Evolutionary conservation across 2,797 vertebrate genomes (phyloP).

Genomic region (Danio tinwini): DNA sequence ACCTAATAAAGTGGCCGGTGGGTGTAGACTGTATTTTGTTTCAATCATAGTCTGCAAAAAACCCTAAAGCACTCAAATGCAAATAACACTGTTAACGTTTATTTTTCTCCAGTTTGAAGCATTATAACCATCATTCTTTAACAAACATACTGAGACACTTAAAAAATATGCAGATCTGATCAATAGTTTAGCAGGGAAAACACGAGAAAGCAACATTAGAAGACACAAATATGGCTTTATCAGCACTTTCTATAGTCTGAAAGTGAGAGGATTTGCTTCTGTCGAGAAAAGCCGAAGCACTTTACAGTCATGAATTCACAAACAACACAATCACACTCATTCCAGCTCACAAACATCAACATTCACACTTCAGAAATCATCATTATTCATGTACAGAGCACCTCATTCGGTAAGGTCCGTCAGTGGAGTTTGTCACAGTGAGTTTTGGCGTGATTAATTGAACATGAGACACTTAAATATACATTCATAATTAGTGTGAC

Average conservation of each 20-base stretch:
- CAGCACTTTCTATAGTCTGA: background rate
- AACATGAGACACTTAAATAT: background rate
- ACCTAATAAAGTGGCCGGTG: no score
- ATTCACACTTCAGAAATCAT: background rate
- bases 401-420: background rate
- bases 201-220: background rate
- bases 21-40: no score
- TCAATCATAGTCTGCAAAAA: no score
- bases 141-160: slow-evolving; percentile 28
- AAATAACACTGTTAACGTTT: background rate
- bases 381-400: slow-evolving; percentile 2
- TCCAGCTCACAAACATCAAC: background rate
- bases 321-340: background rate
- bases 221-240: slow-evolving; percentile 39
- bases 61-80: background rate
- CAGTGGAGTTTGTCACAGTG: slow-evolving; percentile 31
- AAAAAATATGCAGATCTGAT: slow-evolving; percentile 3
- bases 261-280: background rate
- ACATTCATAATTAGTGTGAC: background rate
- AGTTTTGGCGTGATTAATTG: background rate
- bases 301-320: background rate
- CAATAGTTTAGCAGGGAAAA: slow-evolving; percentile 5
- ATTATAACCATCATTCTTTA: slow-evolving; percentile 5
- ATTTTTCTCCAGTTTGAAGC: background rate
- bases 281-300: slow-evolving; percentile 19